These are phyloP conservation scores for Saxidomus purpurata DNA, from an alignment of 1,140 invertebrate genomes.

Conservation along the genomic window DNA sequence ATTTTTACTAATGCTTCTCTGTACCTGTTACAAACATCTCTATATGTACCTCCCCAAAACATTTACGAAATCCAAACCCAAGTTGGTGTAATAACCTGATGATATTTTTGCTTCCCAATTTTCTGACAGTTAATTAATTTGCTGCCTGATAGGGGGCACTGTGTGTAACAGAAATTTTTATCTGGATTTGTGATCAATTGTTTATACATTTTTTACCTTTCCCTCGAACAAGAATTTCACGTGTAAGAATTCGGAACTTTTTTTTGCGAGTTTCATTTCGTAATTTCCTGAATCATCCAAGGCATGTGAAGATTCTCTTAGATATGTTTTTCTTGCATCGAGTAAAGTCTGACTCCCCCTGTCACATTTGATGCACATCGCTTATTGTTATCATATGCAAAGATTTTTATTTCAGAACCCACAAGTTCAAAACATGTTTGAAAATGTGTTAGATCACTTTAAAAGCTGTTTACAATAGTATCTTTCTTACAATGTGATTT, in stretches of 20 bases:
- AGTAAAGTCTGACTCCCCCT: neutral
- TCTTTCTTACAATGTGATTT: no score
- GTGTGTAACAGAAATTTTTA: slow-evolving; percentile 16
- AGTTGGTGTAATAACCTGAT: neutral
- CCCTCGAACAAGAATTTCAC: neutral
- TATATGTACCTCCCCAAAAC: slow-evolving; percentile 39
- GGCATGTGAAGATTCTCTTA: neutral
- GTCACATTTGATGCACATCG: no score
- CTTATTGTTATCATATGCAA: no score
- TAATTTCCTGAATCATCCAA: neutral
- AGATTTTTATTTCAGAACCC: no score
- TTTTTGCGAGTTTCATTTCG: neutral
- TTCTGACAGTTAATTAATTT: slow-evolving; percentile 56
- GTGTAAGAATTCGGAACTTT: neutral
- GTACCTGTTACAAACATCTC: slow-evolving; percentile 50
- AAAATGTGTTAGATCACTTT: no score
- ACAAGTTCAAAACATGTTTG: no score
- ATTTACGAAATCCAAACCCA: slow-evolving; percentile 51
- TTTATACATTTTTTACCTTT: slow-evolving; percentile 42
- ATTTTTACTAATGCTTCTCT: slow-evolving; percentile 56
- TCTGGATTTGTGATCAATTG: slow-evolving; percentile 41
- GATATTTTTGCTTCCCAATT: neutral
- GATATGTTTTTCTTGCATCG: neutral
- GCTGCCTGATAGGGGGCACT: neutral
- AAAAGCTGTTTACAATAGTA: no score